Evolutionary conservation across 2,888 invertebrate genomes (phyloP), one percentile per base, ranked within the genome.

Genomic region (Molorchus minor): DNA sequence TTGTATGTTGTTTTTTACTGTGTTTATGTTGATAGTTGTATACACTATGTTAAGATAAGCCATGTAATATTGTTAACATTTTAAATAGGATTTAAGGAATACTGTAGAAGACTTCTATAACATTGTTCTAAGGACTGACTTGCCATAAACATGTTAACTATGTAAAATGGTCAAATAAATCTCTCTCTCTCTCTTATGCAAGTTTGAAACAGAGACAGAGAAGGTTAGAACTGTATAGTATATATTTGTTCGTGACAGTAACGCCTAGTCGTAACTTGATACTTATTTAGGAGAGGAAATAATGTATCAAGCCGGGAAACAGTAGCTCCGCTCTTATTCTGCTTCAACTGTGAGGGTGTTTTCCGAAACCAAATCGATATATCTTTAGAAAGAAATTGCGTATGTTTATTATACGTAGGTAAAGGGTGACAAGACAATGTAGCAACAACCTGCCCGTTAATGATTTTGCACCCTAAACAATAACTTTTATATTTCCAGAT

Each of bases 191-290:
- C 25, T 5, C 25, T 25, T 25, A 25, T 25, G 8, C 25, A 25
- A 3, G 8, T 8, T 3, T 25, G 3, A 25, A 8, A 3, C 25
- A 25, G 4, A 3, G n/a, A 10, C 3, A 33, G 30, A 45, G 17
- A 17, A 45, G 30, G 43, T 25, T 43, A 45, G 45, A n/a, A 30
- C 29, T 45, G 17, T 25, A 49, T 15, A 20, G 36, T 38, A 49
- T 38, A 49, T 49, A 49, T 49, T 49, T 49, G 49, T 25, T 49
- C 49, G 16, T 25, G 38, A 49, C 38, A 17, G 36, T 38, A 38
- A 21, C 38, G 47, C 29, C 38, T 38, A 19, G 49, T 49, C 36
- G 49, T 25, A 49, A 49, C 49, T 49, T 38, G 49, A 49, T 49
- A 49, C 38, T 36, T 49, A 49, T 49, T 38, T 49, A 25, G 38